Conservation (phyloP, 2,888 invertebrate genomes). For the Chrysomela aeneicollis region DNA sequence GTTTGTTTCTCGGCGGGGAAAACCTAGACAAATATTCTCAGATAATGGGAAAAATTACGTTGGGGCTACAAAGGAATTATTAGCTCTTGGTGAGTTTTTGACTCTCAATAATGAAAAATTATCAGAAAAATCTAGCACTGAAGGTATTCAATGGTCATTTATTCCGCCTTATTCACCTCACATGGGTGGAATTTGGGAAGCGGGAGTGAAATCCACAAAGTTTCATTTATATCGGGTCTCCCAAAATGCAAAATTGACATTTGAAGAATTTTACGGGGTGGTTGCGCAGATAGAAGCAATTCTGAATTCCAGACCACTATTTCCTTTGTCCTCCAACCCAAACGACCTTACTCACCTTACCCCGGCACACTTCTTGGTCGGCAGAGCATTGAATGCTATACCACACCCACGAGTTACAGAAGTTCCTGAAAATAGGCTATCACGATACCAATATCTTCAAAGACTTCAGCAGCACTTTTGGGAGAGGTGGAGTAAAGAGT, state of each 20-base stretch:
- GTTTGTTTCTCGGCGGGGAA: slow-evolving; percentile 37
- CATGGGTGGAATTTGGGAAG: slow-evolving; percentile 55
- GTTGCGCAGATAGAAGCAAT: slow-evolving; percentile 50
- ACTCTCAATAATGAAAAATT: background rate
- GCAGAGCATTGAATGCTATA: slow-evolving; percentile 37
- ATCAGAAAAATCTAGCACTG: slow-evolving; percentile 2
- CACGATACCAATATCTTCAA: slow-evolving; percentile 44
- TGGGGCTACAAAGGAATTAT: slow-evolving; percentile 24
- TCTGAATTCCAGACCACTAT: slow-evolving; percentile 52
- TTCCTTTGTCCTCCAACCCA: slow-evolving; percentile 41
- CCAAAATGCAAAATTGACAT: slow-evolving; percentile 37
- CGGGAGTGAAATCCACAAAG: slow-evolving; percentile 51
- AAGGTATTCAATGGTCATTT: slow-evolving; percentile 48
- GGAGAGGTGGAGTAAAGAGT: slow-evolving; percentile 46
- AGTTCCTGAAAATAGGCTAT: slow-evolving; percentile 35
- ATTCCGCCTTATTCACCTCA: slow-evolving; percentile 49
- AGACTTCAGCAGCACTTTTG: slow-evolving; percentile 45
- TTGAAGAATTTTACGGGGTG: slow-evolving; percentile 28
- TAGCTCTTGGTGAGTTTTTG: slow-evolving; percentile 19
- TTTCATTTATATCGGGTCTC: slow-evolving; percentile 47
- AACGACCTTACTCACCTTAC: slow-evolving; percentile 44
- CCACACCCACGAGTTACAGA: slow-evolving; percentile 36
- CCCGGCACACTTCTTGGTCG: slow-evolving; percentile 50
- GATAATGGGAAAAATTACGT: slow-evolving; percentile 42
- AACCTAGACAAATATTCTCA: slow-evolving; percentile 30